phyloP scores from a whole-genome alignment of 2,113 vertebrate species.

The Gymnogyps californianus region DNA sequence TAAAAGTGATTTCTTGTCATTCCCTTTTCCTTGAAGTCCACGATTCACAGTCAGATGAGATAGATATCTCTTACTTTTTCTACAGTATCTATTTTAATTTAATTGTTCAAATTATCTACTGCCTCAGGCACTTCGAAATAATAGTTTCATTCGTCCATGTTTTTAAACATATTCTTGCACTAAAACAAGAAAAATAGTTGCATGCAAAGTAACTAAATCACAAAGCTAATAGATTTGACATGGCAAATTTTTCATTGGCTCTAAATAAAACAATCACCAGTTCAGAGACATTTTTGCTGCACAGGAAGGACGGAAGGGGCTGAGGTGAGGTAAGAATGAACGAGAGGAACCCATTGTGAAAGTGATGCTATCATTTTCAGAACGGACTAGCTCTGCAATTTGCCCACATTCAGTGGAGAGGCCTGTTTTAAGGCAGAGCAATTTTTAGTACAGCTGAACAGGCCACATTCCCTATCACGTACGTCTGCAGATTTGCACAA shows the following conservation, averaged over 20 bases:
- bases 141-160: background rate
- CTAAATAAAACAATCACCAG: background rate
- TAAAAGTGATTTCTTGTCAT: background rate
- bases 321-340: background rate
- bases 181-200: background rate
- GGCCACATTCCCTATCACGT: fast-evolving
- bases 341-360: background rate
- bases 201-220: background rate
- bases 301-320: background rate
- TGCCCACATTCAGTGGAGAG: background rate
- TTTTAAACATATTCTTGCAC: background rate
- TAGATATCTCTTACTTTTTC: background rate
- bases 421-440: background rate
- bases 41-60: background rate
- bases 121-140: background rate
- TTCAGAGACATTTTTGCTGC: background rate
- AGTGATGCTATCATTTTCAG: background rate
- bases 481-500: background rate
- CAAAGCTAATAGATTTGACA: background rate
- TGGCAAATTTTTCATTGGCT: background rate
- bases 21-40: background rate
- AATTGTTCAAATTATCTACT: background rate
- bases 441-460: background rate
- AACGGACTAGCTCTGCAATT: background rate
- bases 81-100: background rate